Conservation (phyloP, 2,888 invertebrate genomes). For the Colostygia pectinataria region DNA sequence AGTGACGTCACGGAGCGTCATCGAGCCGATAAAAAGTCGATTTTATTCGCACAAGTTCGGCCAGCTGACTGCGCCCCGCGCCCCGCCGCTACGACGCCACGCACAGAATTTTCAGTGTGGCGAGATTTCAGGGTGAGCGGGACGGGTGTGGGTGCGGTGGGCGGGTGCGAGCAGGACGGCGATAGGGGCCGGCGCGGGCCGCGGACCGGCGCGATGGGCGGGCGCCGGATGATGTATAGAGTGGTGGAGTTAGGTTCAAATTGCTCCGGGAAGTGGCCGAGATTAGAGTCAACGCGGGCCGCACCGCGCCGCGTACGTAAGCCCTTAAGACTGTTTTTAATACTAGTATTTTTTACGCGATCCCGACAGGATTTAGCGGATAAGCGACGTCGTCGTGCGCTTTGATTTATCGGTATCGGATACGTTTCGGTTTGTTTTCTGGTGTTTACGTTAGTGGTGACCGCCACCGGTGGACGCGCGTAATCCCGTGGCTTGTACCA, state of each 20-base stretch:
- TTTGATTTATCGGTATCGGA: slow-evolving; percentile 82
- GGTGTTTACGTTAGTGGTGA: slow-evolving; percentile 82
- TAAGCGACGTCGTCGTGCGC: slow-evolving; percentile 78
- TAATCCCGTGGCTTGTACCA: slow-evolving; percentile 78
- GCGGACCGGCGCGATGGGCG: slow-evolving; percentile 75
- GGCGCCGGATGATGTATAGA: slow-evolving; percentile 87
- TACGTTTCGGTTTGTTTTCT: slow-evolving; percentile 71
- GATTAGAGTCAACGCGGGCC: slow-evolving; percentile 87
- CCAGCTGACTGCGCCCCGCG: slow-evolving; percentile 78
- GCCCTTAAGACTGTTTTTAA: slow-evolving; percentile 89
- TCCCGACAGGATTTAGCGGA: slow-evolving; percentile 83
- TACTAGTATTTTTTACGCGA: slow-evolving; percentile 86
- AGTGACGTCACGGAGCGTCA: slow-evolving; percentile 83
- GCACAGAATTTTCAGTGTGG: slow-evolving; percentile 71
- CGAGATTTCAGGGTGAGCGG: slow-evolving; percentile 70
- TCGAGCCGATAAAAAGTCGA: slow-evolving; percentile 81
- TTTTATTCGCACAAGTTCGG: slow-evolving; percentile 82
- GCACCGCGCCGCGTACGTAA: slow-evolving; percentile 85
- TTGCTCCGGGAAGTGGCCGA: slow-evolving; percentile 89
- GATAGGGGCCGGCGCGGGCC: slow-evolving; percentile 51
- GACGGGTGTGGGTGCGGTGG: slow-evolving; percentile 40
- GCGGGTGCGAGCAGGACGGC: slow-evolving; percentile 54
- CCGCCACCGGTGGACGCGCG: slow-evolving; percentile 66
- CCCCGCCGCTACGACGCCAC: slow-evolving; percentile 54
- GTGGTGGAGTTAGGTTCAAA: slow-evolving; percentile 89